These are phyloP conservation scores for Crematogaster levior DNA, from an alignment of 2,888 invertebrate genomes.

Conservation along the genomic window DNA sequence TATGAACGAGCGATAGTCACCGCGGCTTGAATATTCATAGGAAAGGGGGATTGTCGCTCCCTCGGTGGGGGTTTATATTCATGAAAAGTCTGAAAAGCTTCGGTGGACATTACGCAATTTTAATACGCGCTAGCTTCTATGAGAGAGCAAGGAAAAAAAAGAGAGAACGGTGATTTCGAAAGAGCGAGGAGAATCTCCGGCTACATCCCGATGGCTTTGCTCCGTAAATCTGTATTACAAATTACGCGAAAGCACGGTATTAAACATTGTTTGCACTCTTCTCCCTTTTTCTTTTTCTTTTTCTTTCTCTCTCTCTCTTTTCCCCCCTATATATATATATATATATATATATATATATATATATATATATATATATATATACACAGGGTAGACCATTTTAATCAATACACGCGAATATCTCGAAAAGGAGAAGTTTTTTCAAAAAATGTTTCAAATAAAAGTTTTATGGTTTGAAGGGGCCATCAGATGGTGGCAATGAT, in stretches of 20 bases:
- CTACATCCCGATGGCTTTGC: neutral
- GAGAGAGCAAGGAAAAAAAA: neutral
- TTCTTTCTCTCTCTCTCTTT: neutral
- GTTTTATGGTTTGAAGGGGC: too few species aligned
- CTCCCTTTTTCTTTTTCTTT: neutral
- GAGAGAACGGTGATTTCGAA: neutral
- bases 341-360: too few species aligned
- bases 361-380: too few species aligned
- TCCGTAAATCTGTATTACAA: conserved; percentile 40
- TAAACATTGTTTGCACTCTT: neutral
- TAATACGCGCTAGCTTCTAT: conserved; percentile 17
- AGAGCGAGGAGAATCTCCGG: conserved; percentile 10
- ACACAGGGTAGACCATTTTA: too few species aligned
- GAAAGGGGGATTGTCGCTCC: conserved; percentile 35
- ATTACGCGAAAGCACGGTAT: conserved; percentile 25
- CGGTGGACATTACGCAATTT: conserved; percentile 54
- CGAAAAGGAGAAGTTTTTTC: too few species aligned
- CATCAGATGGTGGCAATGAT: too few species aligned
- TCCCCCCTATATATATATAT: neutral
- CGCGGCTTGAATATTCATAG: conserved; percentile 68
- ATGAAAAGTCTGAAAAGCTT: conserved; percentile 69
- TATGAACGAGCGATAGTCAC: conserved; percentile 53
- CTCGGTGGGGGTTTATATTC: conserved; percentile 66
- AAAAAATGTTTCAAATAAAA: too few species aligned
- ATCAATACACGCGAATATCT: too few species aligned